Conservation (phyloP, 2,113 vertebrate genomes). For the Sorex fumeus region DNA sequence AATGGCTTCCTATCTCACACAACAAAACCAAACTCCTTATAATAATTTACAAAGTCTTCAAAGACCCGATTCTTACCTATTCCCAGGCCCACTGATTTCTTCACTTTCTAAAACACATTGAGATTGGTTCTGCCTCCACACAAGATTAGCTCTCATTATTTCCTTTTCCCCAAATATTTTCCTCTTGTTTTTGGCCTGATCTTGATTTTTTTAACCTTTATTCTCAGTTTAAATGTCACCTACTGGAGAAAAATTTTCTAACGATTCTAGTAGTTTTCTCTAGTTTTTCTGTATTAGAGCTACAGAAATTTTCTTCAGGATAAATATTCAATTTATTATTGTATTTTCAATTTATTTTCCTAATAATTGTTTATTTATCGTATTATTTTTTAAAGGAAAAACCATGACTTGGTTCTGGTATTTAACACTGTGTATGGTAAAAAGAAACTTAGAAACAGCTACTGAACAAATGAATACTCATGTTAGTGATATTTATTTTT, state of each 20-base stretch:
- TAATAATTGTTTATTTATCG: neutral
- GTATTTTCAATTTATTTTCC: neutral
- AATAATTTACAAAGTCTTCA: neutral
- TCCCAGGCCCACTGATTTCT: neutral
- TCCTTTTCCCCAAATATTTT: neutral
- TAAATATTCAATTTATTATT: slow-evolving; percentile 9
- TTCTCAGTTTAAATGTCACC: slow-evolving; percentile 29
- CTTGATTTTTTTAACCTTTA: neutral
- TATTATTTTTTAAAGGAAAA: neutral
- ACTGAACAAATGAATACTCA: neutral
- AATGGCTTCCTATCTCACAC: neutral
- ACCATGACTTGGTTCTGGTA: neutral
- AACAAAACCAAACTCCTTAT: neutral
- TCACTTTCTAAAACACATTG: neutral
- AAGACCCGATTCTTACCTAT: neutral
- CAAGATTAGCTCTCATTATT: neutral
- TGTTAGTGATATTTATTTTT: neutral
- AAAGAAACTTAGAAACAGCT: neutral
- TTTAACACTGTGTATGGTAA: neutral
- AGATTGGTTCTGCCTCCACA: neutral
- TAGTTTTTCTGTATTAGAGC: neutral
- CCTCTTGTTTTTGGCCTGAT: neutral
- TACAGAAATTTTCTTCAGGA: slow-evolving; percentile 22
- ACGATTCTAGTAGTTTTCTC: neutral
- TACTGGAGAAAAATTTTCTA: slow-evolving; percentile 31